Base-by-base conservation (phyloP, 2,113 vertebrate species). In the Toxostoma redivivum region DNA sequence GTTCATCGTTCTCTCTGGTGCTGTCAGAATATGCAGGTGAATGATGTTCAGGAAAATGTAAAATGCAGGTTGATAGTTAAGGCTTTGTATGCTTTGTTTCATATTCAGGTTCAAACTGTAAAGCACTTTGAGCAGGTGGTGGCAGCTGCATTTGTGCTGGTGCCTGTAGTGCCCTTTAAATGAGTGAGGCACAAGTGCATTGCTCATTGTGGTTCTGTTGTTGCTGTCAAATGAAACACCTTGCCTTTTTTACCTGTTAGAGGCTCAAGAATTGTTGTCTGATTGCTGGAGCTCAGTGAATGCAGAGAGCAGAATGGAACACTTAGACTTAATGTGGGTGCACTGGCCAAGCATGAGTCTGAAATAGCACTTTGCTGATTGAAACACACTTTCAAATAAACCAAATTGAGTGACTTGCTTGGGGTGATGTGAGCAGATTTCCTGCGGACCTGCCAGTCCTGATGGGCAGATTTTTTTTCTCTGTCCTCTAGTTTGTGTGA, bases 361-460 rank as follows among this genome's bases (percentile, higher is more conserved):
- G 66, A 72, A 76, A 47, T 2, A 53, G 47, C 53, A 19, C 40
- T 2, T 44, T 35, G 61, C 51, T 57, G 78, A 25, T 11, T 47
- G 38, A 79, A 37, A 62, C 47, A 22, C 20, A 27, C 21, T 53
- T 64, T 51, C 44, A 28, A 42, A 35, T 65, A 35, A 45, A 44
- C 13, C 27, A 51, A 66, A 50, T 0, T 24, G n/a, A 67, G 42
- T 0, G 1, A 62, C 19, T 71, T 1, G 1, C 33, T 19, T 74
- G 53, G 40, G 30, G 21, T 82, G 27, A 24, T 12, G 28, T 33
- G 54, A 25, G 53, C 61, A 85, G 78, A 28, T n/a, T 89, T 79
- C 53, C 47, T 69, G 61, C 10, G 22, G 27, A 79, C 27, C 69
- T 74, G 35, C 65, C 1, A 4, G 0, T 69, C 48, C 16, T 7